phyloP scores from a whole-genome alignment of 1,140 invertebrate species.

The Listronotus bonariensis region DNA sequence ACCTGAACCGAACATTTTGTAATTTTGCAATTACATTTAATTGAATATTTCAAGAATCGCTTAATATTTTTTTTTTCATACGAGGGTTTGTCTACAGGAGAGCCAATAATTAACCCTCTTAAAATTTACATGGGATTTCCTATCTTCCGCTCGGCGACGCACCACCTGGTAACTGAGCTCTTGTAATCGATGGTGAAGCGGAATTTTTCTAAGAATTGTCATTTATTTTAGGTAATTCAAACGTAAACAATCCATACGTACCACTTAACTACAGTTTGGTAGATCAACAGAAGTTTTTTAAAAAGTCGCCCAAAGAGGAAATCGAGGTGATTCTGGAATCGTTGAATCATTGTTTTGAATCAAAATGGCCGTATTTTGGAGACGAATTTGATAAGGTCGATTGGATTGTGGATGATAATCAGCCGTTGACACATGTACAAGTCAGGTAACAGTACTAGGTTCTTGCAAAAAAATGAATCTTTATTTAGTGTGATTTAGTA shows the following conservation, averaged over 20 bases:
- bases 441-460: slow-evolving; percentile 52
- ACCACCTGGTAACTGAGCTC: too few species aligned
- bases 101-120: too few species aligned
- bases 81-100: too few species aligned
- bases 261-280: slow-evolving; percentile 67
- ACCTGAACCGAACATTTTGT: too few species aligned
- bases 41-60: too few species aligned
- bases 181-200: too few species aligned
- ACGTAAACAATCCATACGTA: slow-evolving; percentile 59
- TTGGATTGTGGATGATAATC: slow-evolving; percentile 59
- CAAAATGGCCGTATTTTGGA: slow-evolving; percentile 63
- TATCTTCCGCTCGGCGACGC: too few species aligned
- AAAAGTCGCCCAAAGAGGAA: slow-evolving; percentile 57
- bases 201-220: neutral
- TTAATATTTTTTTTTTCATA: too few species aligned
- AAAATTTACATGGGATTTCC: too few species aligned
- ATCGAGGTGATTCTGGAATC: slow-evolving; percentile 59
- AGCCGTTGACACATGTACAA: slow-evolving; percentile 65
- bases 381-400: slow-evolving; percentile 57
- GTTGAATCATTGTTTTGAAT: slow-evolving; percentile 53
- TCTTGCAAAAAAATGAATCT: too few species aligned
- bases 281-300: slow-evolving; percentile 62
- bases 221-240: slow-evolving; percentile 43
- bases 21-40: too few species aligned
- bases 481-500: neutral